phyloP scores from a whole-genome alignment of 2,113 vertebrate genomes.

The Aspiorhynchus laticeps region DNA sequence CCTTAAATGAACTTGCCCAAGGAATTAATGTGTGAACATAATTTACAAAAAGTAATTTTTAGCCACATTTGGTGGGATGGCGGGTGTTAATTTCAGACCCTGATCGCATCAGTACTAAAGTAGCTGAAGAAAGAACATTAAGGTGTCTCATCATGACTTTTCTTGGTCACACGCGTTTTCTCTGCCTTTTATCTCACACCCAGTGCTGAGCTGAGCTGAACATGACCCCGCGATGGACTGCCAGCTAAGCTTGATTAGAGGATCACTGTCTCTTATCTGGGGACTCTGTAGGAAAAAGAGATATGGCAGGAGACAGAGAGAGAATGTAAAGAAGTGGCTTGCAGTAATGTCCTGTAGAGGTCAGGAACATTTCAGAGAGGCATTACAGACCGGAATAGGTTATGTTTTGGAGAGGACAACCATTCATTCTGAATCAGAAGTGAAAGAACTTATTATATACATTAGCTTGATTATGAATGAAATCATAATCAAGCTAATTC shows the following conservation, averaged over 20 bases:
- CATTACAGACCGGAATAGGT: not conserved
- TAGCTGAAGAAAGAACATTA: conserved; percentile 44
- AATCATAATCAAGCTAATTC: not conserved
- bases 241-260: conserved; percentile 46
- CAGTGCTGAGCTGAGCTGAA: conserved; percentile 56
- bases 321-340: conserved; percentile 20
- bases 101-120: not conserved
- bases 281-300: not conserved
- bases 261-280: conserved; percentile 32
- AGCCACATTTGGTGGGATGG: too few species aligned
- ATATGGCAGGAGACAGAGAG: conserved; percentile 15
- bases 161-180: conserved; percentile 3
- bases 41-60: too few species aligned
- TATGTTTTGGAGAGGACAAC: conserved; percentile 15
- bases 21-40: too few species aligned
- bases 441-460: not conserved
- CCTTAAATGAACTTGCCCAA: too few species aligned
- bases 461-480: not conserved
- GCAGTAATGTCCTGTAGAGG: conserved; percentile 41
- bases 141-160: conserved; percentile 16
- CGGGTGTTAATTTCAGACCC: too few species aligned
- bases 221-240: conserved; percentile 50
- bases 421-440: not conserved
- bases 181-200: conserved; percentile 39
- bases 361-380: conserved; percentile 30